phyloP scores from a whole-genome alignment of 2,888 invertebrate genomes.

The Schrankia costaestrigalis region DNA sequence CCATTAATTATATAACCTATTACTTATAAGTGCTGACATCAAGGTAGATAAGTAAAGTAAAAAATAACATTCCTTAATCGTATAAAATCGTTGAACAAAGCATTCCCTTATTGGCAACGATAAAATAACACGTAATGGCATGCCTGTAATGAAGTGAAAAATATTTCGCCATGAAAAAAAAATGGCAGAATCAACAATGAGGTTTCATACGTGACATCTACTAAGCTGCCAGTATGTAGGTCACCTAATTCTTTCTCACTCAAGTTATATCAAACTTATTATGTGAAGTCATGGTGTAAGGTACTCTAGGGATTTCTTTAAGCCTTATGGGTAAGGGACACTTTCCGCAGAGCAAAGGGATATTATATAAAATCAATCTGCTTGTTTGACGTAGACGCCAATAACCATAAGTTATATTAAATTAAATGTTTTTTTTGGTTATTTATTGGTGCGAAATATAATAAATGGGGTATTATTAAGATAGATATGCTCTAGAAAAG shows the following conservation, averaged over 20 bases:
- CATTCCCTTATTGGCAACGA: background rate
- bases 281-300: conserved; percentile 40
- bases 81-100: too few species aligned
- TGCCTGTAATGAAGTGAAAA: background rate
- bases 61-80: too few species aligned
- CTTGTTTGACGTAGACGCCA: conserved; percentile 14
- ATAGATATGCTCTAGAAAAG: too few species aligned
- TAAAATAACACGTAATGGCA: background rate
- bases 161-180: conserved; percentile 1
- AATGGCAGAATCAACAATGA: conserved; percentile 31
- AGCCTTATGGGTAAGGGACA: conserved; percentile 24
- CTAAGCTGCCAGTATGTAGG: conserved; percentile 37
- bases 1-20: too few species aligned
- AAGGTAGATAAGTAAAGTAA: too few species aligned
- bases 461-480: background rate
- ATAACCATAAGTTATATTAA: conserved; percentile 7
- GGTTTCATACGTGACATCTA: conserved; percentile 29
- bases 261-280: conserved; percentile 52
- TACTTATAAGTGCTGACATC: too few species aligned
- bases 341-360: conserved; percentile 29
- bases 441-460: background rate
- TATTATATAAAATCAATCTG: conserved; percentile 19
- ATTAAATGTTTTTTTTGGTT: conserved; percentile 12
- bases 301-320: conserved; percentile 44
- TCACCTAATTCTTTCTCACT: conserved; percentile 59